Conservation (phyloP, 1,140 invertebrate species). For the Drosophila leontia region DNA sequence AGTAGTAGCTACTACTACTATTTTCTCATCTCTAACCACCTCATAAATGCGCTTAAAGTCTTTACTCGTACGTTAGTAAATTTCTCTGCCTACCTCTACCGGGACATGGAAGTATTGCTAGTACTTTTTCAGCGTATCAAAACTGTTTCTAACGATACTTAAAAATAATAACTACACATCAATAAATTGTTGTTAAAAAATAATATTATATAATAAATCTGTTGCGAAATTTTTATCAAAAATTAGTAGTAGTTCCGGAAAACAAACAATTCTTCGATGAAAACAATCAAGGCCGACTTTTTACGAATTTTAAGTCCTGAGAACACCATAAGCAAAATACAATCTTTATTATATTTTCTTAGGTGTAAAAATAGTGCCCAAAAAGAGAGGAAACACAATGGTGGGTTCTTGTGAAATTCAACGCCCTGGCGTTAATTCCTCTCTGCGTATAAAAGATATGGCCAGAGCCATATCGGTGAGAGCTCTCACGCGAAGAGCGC, state of each 20-base stretch:
- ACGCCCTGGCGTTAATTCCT: constrained; percentile 51
- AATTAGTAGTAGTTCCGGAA: neutral
- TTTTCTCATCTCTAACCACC: too few species aligned
- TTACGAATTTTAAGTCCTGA: neutral
- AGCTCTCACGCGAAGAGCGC: constrained; percentile 3
- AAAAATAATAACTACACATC: too few species aligned
- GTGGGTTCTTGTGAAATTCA: constrained; percentile 76
- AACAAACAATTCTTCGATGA: neutral
- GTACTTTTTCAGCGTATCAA: too few species aligned
- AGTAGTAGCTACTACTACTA: too few species aligned
- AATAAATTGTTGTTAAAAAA: too few species aligned
- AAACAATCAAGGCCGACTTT: neutral
- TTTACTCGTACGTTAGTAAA: too few species aligned
- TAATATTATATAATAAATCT: neutral
- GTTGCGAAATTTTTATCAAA: neutral
- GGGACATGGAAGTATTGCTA: too few species aligned
- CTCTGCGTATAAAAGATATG: neutral
- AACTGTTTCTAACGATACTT: too few species aligned
- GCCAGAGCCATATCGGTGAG: neutral
- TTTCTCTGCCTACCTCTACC: too few species aligned
- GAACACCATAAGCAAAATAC: neutral
- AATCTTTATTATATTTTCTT: neutral
- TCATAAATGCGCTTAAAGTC: too few species aligned
- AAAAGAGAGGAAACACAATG: constrained; percentile 1
- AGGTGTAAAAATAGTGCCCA: neutral